phyloP scores from a whole-genome alignment of 2,888 invertebrate species.

The Notodonta ziczac region DNA sequence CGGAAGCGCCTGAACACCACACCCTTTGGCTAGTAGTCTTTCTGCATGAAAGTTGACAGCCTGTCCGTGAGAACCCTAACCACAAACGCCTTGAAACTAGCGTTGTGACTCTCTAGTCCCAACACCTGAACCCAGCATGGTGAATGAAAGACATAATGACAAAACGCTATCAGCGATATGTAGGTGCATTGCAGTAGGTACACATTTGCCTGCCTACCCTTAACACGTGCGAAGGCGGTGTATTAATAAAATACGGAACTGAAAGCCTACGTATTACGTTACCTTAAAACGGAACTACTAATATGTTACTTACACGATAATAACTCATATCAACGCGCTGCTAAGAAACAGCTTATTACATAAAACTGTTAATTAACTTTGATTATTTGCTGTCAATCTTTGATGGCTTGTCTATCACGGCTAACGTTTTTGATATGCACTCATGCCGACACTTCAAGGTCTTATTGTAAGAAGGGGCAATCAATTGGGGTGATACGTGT shows the following conservation, averaged over 20 bases:
- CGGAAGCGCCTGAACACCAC: too few species aligned
- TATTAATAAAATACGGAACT: not conserved
- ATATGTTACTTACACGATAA: not conserved
- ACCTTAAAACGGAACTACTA: not conserved
- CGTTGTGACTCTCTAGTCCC: too few species aligned
- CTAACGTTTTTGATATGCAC: not conserved
- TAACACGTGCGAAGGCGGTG: too few species aligned
- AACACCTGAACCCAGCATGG: too few species aligned
- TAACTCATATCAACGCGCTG: not conserved
- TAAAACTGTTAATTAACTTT: not conserved
- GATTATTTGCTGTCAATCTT: conserved; percentile 1
- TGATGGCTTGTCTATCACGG: not conserved
- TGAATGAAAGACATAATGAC: too few species aligned
- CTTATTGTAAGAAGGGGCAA: not conserved
- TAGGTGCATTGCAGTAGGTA: too few species aligned
- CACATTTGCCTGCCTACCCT: too few species aligned
- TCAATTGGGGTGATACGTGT: conserved; percentile 18
- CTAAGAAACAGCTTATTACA: not conserved
- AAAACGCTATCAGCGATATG: too few species aligned
- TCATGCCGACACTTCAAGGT: conserved; percentile 1
- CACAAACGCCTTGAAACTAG: too few species aligned
- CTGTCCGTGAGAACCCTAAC: too few species aligned
- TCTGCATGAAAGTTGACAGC: too few species aligned
- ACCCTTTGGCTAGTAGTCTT: too few species aligned
- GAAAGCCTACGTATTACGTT: not conserved